Percentiles rank a stretch among this genome's conserved stretches.
phyloP scores from a whole-genome alignment of 2,113 vertebrate species.

The Eclectus roratus region DNA sequence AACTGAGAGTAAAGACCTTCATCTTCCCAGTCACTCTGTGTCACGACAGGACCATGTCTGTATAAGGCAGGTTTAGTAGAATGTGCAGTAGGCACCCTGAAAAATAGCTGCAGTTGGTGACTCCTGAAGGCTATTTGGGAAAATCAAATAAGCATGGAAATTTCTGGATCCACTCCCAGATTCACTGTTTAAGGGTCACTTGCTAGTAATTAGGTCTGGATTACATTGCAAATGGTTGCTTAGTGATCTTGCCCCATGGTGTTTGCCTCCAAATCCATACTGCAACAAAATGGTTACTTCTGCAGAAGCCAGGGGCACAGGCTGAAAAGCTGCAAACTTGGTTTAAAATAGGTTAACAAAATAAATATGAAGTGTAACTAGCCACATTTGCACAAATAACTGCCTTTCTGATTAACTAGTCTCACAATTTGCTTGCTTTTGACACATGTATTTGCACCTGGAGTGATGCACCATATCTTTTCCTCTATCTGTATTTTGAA shows the following conservation, averaged over 20 bases:
- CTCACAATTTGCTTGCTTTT: not conserved
- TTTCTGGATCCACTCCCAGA: not conserved
- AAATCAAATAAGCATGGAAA: not conserved
- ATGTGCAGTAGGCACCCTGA: not conserved
- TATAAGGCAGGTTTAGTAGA: not conserved
- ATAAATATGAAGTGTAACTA: not conserved
- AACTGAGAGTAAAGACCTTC: not conserved
- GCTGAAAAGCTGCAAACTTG: not conserved
- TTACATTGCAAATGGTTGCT: not conserved
- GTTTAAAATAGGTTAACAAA: not conserved
- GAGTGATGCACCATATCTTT: not conserved
- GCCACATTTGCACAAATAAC: not conserved
- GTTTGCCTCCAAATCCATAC: not conserved
- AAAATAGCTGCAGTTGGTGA: not conserved
- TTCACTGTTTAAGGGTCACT: not conserved
- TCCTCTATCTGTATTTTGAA: slow-evolving; percentile 34
- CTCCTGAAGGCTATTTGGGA: not conserved
- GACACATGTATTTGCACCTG: not conserved
- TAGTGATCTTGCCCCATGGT: not conserved
- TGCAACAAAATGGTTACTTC: not conserved
- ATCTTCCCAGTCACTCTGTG: not conserved
- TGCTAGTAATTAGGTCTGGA: not conserved
- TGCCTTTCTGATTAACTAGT: not conserved
- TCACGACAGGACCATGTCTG: not conserved
- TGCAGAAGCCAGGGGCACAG: not conserved